Base-by-base conservation (phyloP, 2,113 vertebrate species). In the Microtus ochrogaster region DNA sequence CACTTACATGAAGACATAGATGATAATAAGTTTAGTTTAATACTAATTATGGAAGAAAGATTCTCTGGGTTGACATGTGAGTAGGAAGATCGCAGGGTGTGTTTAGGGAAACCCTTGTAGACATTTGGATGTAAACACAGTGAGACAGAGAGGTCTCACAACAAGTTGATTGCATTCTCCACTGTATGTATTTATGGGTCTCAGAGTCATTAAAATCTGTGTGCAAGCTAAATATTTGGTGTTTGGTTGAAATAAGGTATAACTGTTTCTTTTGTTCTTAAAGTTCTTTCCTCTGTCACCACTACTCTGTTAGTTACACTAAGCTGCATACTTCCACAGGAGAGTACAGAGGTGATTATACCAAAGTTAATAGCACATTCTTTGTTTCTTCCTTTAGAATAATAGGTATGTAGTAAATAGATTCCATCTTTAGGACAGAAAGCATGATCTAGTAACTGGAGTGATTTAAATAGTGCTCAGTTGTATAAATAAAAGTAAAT, bases 401-500 rank as follows among this genome's bases (percentile, higher is more conserved):
- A 85, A 66, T 79, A 94, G 28, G 70, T 85, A 89, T 30, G 10
- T 1, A 92, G 7, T 28, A 87, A 96, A 84, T 88, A 65, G 4
- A 36, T 26, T 66, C 4, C 8, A 28, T 30, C n/a, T 96, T 92
- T 78, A 52, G 84, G 33, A 93, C 9, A 87, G 41, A 91, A 92
- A 73, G n/a, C 72, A 12, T 33, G 95, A 44, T 30, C 61, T 77
- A 81, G 66, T 78, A 58, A 63, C 0, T 83, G 83, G 49, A 92
- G 61, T 91, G 89, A 44, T 66, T 58, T 93, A 96, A 97, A 95
- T 55, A 44, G 86, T 73, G 14, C 4, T 66, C 16, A 44, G n/a
- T 44, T 70, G 33, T 96, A 19, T 78, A 84, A 95, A 94, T 85
- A 92, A 96, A 87, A 88, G 14, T 83, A 70, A 26, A 90, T 92